Evolutionary conservation across 2,888 invertebrate genomes (phyloP).

Genomic region (Aphrophora alni): DNA sequence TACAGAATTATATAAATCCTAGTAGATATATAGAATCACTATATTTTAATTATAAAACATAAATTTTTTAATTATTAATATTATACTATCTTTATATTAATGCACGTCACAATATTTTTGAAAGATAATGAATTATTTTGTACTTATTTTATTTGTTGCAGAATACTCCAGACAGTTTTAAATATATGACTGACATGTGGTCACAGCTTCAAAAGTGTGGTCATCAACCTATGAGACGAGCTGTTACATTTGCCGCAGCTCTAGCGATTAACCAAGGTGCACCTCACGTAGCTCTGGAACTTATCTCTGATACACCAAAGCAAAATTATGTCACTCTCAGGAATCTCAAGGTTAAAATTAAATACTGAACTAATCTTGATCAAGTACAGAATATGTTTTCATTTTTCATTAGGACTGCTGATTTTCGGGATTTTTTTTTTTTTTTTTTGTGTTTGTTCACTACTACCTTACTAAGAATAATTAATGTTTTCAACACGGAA

Average conservation of each 20-base stretch:
- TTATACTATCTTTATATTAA: too few relatives aligned
- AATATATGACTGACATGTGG: conserved; percentile 69
- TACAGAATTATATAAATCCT: too few relatives aligned
- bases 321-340: conserved; percentile 71
- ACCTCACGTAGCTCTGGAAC: conserved; percentile 72
- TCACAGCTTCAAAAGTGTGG: conserved; percentile 64
- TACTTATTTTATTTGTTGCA: too few relatives aligned
- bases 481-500: neutral
- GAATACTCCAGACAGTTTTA: conserved; percentile 72
- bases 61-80: too few relatives aligned
- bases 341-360: conserved; percentile 72
- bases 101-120: too few relatives aligned
- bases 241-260: conserved; percentile 67
- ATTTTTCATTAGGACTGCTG: neutral
- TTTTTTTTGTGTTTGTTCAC: too few relatives aligned
- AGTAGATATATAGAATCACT: too few relatives aligned
- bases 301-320: conserved; percentile 62
- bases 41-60: too few relatives aligned
- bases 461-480: neutral
- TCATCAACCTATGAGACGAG: conserved; percentile 66
- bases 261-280: conserved; percentile 72
- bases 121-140: too few relatives aligned
- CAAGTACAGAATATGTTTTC: neutral
- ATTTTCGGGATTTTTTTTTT: neutral
- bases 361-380: conserved; percentile 18